Percentiles rank a stretch among this genome's conserved stretches.
Conservation (phyloP, 2,888 invertebrate species). For the Polymixis flavicincta region DNA sequence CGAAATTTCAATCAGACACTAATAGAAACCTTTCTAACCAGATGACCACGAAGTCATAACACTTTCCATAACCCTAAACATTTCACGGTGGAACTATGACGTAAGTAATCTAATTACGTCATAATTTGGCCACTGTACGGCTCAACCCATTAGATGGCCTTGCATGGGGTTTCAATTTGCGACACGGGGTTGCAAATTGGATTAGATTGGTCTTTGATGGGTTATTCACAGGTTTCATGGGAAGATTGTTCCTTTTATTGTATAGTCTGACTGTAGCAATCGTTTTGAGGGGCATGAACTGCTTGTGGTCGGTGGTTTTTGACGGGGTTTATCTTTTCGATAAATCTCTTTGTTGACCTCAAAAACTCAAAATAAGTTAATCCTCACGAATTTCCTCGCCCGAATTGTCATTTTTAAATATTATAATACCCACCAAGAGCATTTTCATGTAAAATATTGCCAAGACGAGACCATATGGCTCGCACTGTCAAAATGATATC, state of each 20-base stretch:
- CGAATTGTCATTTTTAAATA: too few relatives aligned
- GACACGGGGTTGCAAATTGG: constrained; percentile 77
- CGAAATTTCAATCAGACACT: too few relatives aligned
- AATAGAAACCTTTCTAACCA: neutral
- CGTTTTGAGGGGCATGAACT: neutral
- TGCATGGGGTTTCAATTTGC: constrained; percentile 76
- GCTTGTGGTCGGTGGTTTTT: neutral
- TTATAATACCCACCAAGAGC: too few relatives aligned
- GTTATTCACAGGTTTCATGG: constrained; percentile 58
- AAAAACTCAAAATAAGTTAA: too few relatives aligned
- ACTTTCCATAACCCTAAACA: constrained; percentile 65
- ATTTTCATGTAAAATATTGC: too few relatives aligned
- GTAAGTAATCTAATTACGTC: constrained; percentile 76
- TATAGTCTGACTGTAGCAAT: neutral
- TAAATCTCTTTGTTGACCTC: neutral
- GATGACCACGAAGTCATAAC: constrained; percentile 32
- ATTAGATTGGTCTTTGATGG: constrained; percentile 76
- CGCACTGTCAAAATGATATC: too few relatives aligned
- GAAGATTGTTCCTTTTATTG: constrained; percentile 62
- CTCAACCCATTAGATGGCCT: constrained; percentile 78
- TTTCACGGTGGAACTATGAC: constrained; percentile 69
- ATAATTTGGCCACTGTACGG: constrained; percentile 68
- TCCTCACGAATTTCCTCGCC: too few relatives aligned
- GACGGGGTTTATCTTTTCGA: neutral
- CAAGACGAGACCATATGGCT: too few relatives aligned